These are phyloP conservation scores for Halictus quadricinctus DNA, from an alignment of 2,888 invertebrate species.

Conservation along the genomic window DNA sequence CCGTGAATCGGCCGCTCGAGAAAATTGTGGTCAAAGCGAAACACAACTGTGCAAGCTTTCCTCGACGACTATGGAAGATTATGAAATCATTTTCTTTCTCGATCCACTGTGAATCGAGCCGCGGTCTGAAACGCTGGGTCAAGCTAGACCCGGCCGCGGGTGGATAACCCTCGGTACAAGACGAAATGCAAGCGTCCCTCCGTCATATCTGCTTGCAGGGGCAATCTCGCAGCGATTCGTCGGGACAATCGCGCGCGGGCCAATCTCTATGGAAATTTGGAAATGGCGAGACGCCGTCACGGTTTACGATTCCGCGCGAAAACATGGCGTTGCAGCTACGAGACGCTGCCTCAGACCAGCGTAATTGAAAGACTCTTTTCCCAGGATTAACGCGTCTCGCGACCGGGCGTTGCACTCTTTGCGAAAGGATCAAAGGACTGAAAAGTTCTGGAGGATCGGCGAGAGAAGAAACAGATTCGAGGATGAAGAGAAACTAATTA, in stretches of 20 bases:
- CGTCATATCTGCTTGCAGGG: neutral
- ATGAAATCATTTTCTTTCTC: too few species aligned
- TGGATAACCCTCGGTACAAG: neutral
- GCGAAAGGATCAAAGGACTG: slow-evolving; percentile 15
- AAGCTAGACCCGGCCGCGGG: neutral
- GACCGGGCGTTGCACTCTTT: neutral
- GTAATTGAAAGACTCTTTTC: slow-evolving; percentile 46
- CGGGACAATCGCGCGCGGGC: neutral
- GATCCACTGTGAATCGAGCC: too few species aligned
- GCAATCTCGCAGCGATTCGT: neutral
- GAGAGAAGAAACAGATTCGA: neutral
- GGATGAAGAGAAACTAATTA: slow-evolving; percentile 1
- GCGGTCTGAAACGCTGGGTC: neutral
- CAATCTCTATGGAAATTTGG: slow-evolving; percentile 26
- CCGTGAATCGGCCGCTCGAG: neutral
- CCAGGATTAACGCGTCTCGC: neutral
- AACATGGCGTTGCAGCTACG: slow-evolving; percentile 1
- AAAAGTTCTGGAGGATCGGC: neutral
- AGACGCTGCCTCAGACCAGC: slow-evolving; percentile 10
- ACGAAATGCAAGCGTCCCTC: neutral
- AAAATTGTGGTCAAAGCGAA: neutral
- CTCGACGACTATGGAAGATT: too few species aligned
- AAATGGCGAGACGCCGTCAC: slow-evolving; percentile 11
- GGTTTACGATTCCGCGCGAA: slow-evolving; percentile 8
- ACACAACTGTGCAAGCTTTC: too few species aligned